phyloP scores from a whole-genome alignment of 1,140 invertebrate species.

The Formica selysi region DNA sequence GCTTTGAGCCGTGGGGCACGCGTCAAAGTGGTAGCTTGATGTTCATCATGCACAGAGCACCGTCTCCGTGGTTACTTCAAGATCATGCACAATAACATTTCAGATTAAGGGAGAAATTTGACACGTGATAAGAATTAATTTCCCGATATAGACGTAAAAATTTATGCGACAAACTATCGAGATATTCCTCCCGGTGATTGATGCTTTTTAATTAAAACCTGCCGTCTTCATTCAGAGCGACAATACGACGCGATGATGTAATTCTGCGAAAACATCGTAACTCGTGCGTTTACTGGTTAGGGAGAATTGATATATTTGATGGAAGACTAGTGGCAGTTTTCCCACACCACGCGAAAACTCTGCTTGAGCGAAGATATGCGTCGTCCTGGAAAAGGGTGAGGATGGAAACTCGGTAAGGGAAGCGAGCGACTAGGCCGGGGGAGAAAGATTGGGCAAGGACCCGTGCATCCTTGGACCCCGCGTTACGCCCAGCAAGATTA shows the following conservation, averaged over 20 bases:
- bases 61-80: conserved; percentile 44
- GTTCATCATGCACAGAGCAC: neutral
- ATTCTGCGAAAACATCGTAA: conserved; percentile 57
- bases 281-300: neutral
- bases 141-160: neutral
- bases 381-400: conserved; percentile 23
- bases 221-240: conserved; percentile 20
- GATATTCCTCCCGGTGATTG: neutral
- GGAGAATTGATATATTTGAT: conserved; percentile 55
- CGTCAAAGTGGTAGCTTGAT: conserved; percentile 57
- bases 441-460: conserved; percentile 38
- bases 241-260: conserved; percentile 47
- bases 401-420: conserved; percentile 29
- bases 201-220: conserved; percentile 40
- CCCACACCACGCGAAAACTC: conserved; percentile 27
- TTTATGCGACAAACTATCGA: neutral
- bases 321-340: conserved; percentile 58
- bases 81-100: neutral
- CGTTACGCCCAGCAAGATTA: conserved; percentile 73
- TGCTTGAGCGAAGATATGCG: conserved; percentile 57
- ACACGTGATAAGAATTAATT: neutral
- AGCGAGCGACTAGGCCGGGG: conserved; percentile 26
- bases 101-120: neutral
- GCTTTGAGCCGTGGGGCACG: neutral
- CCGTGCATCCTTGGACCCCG: neutral